Percentiles rank a stretch among this genome's conserved stretches.
Conservation (phyloP, 2,113 vertebrate species). For the Hyla sarda region DNA sequence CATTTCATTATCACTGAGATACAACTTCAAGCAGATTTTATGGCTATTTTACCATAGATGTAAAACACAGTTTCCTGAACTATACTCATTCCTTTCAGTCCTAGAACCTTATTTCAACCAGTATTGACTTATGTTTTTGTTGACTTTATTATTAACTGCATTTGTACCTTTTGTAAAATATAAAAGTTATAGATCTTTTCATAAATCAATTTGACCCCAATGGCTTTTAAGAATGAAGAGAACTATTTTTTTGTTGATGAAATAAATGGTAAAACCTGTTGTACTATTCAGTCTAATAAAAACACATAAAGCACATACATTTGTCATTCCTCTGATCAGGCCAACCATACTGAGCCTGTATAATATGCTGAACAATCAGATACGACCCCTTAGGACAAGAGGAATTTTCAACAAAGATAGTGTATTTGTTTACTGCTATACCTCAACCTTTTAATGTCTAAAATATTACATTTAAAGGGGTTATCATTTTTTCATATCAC, state of each 20-base stretch:
- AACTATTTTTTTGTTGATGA: background rate
- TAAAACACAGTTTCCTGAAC: background rate
- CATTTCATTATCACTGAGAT: background rate
- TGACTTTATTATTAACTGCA: background rate
- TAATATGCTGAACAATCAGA: too few species aligned
- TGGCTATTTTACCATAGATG: background rate
- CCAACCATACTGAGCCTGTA: too few species aligned
- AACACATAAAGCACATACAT: too few species aligned
- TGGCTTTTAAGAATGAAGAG: background rate
- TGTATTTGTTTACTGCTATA: too few species aligned
- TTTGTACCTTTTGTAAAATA: background rate
- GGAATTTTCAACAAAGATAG: too few species aligned
- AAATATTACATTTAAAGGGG: too few species aligned
- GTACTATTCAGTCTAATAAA: background rate
- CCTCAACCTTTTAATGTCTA: too few species aligned
- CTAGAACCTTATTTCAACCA: background rate
- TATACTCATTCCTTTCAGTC: background rate
- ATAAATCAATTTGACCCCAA: background rate
- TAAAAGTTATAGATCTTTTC: background rate
- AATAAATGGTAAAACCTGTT: background rate
- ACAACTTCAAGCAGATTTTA: background rate
- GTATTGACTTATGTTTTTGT: background rate
- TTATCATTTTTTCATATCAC: too few species aligned
- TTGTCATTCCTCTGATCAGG: too few species aligned
- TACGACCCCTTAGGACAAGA: too few species aligned